Evolutionary conservation across 2,113 vertebrate species (phyloP).

Genomic region (Oreotrochilus melanogaster): DNA sequence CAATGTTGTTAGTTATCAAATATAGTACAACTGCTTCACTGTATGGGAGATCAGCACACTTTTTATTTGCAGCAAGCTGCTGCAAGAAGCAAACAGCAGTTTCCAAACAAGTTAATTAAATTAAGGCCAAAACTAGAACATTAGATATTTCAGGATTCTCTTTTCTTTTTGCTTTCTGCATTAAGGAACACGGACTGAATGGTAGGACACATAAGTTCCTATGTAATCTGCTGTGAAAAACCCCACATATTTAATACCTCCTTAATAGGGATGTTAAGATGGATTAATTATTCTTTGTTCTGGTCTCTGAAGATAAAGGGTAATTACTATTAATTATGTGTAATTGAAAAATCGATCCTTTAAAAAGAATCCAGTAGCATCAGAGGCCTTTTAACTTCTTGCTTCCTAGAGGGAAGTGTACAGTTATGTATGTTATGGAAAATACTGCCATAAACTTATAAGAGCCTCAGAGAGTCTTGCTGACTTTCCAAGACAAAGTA

Average conservation of each 20-base stretch:
- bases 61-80: not conserved
- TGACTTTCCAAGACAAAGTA: not conserved
- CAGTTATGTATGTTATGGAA: not conserved
- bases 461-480: not conserved
- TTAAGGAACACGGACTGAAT: not conserved
- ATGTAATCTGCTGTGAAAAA: not conserved
- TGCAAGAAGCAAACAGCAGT: not conserved
- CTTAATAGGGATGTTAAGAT: not conserved
- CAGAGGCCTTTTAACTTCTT: not conserved
- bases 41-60: not conserved
- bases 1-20: not conserved
- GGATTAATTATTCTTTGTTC: constrained; percentile 62
- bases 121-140: not conserved
- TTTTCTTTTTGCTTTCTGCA: not conserved
- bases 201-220: not conserved
- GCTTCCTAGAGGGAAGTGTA: not conserved
- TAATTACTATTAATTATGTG: constrained; percentile 62
- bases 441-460: not conserved
- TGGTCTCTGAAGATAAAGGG: constrained; percentile 51
- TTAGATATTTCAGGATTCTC: not conserved
- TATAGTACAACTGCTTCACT: not conserved
- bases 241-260: not conserved
- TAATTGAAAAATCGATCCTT: constrained; percentile 52
- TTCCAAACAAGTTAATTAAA: not conserved
- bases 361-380: not conserved